Conservation (phyloP, 2,888 invertebrate species). For the Frankliniella fusca region DNA sequence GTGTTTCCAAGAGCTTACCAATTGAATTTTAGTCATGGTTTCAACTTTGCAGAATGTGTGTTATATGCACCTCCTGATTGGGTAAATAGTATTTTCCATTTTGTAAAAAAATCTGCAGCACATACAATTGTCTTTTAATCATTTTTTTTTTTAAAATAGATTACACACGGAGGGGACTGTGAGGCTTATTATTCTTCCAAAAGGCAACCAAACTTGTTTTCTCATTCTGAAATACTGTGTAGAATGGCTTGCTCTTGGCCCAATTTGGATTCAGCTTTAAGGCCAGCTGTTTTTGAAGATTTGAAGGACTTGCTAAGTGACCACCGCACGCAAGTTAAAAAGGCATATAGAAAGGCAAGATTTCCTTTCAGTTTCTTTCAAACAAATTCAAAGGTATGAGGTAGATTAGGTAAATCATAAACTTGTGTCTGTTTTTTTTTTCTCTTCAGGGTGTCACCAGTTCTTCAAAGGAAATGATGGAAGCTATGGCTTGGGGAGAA, state of each 20-base stretch:
- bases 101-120: background rate
- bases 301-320: background rate
- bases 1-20: background rate
- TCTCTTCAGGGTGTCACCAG: background rate
- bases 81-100: background rate
- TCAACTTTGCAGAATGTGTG: constrained; percentile 9
- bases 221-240: constrained; percentile 3
- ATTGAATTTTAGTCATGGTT: constrained; percentile 12
- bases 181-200: background rate
- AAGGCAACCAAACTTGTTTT: background rate
- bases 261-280: background rate
- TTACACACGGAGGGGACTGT: background rate
- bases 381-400: too few species aligned
- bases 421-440: background rate
- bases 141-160: background rate
- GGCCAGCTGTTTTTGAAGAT: background rate
- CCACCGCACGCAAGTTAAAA: background rate
- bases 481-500: constrained; percentile 10
- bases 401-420: background rate
- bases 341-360: background rate
- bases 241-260: constrained; percentile 17
- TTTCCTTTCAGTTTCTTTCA: background rate
- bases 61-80: background rate
- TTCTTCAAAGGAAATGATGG: constrained; percentile 20
- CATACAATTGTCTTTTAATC: background rate